Conservation (phyloP, 2,113 vertebrate species). For the Tenebrosternarchus preto region DNA sequence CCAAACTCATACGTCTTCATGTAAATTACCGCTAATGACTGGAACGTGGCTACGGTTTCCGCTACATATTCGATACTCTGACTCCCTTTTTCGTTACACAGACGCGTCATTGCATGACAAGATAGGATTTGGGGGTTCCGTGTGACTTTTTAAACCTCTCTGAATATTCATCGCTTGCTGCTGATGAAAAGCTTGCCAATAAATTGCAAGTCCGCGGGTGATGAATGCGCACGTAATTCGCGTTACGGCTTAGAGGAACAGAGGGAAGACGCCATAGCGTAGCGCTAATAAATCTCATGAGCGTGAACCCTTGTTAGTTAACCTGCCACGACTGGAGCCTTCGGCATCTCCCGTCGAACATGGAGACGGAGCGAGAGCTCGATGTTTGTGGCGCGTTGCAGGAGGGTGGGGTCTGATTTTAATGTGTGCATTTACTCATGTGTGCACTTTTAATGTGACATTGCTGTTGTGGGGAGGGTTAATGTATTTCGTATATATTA, state of each 20-base stretch:
- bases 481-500: neutral
- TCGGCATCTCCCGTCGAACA: neutral
- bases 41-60: neutral
- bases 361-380: neutral
- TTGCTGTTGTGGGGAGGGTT: neutral
- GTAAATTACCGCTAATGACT: constrained; percentile 2
- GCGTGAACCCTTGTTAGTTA: neutral
- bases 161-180: constrained; percentile 18
- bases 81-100: neutral
- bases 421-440: neutral
- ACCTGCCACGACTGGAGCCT: neutral
- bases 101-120: neutral
- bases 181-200: neutral
- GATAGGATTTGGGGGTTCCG: neutral
- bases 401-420: neutral
- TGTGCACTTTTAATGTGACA: neutral
- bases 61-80: neutral
- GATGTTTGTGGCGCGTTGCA: neutral
- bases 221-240: neutral
- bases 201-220: neutral
- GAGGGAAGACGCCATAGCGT: neutral
- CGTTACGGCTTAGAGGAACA: too few relatives aligned
- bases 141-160: neutral
- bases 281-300: neutral
- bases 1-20: neutral